phyloP scores from a whole-genome alignment of 1,140 invertebrate species.

The Caenorhabditis brenneri region DNA sequence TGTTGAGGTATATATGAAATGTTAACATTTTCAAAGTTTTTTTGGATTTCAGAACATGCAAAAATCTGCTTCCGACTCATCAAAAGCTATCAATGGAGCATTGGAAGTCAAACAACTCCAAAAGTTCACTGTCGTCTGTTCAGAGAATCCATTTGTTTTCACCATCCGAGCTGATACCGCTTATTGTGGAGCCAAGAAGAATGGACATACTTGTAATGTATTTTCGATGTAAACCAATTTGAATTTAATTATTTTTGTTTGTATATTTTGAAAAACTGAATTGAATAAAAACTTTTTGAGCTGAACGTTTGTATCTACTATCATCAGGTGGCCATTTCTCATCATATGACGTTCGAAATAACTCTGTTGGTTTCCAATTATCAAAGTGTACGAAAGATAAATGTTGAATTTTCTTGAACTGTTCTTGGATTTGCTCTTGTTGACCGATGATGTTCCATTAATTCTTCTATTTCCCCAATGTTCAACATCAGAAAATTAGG shows the following conservation, averaged over 20 bases:
- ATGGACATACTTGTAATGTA: background rate
- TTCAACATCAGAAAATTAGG: too few species aligned
- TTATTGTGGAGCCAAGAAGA: slow-evolving; percentile 24
- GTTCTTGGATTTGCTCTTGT: too few species aligned
- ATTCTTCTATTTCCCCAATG: too few species aligned
- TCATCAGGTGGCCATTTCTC: too few species aligned
- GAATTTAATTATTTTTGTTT: background rate
- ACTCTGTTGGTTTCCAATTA: too few species aligned
- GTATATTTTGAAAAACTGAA: background rate
- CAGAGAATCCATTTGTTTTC: slow-evolving; percentile 6
- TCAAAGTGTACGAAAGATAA: too few species aligned
- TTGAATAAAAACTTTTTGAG: too few species aligned
- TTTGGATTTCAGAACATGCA: slow-evolving; percentile 9
- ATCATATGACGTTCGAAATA: too few species aligned
- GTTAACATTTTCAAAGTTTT: background rate
- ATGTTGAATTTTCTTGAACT: too few species aligned
- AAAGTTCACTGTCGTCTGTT: background rate
- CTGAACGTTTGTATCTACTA: too few species aligned
- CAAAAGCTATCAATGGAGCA: slow-evolving; percentile 4
- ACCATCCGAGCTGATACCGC: slow-evolving; percentile 13
- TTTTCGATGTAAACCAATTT: background rate
- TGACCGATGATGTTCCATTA: too few species aligned
- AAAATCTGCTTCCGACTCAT: background rate
- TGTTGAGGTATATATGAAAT: background rate
- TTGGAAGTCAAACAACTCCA: background rate